phyloP scores from a whole-genome alignment of 2,888 invertebrate species.

The Troides oblongomaculatus region DNA sequence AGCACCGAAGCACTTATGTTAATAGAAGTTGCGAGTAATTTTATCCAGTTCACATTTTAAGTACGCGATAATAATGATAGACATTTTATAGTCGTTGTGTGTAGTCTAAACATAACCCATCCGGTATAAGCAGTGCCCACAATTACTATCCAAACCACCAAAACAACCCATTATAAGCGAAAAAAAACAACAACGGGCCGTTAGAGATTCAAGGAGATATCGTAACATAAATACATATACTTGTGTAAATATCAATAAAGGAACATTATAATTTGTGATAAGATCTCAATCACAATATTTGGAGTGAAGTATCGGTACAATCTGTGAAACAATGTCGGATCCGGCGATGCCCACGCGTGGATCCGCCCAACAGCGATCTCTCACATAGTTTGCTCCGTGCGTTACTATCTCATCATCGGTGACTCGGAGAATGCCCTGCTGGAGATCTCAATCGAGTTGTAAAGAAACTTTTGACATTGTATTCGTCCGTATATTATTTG shows the following conservation, averaged over 20 bases:
- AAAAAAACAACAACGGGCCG: slow-evolving; percentile 29
- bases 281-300: slow-evolving; percentile 68
- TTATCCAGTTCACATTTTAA: slow-evolving; percentile 26
- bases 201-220: slow-evolving; percentile 46
- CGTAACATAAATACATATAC: slow-evolving; percentile 45
- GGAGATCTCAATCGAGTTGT: slow-evolving; percentile 38
- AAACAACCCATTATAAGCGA: slow-evolving; percentile 30
- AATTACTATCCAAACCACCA: slow-evolving; percentile 30
- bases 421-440: slow-evolving; percentile 41
- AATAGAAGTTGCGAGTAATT: slow-evolving; percentile 19
- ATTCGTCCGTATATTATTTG: slow-evolving; percentile 4
- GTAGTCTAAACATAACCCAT: slow-evolving; percentile 29
- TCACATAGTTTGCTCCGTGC: slow-evolving; percentile 55
- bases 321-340: slow-evolving; percentile 73
- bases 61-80: slow-evolving; percentile 29
- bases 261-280: slow-evolving; percentile 75
- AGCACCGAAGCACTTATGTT: background rate
- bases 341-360: slow-evolving; percentile 68
- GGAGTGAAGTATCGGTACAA: slow-evolving; percentile 55
- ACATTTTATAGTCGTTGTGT: slow-evolving; percentile 28
- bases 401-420: slow-evolving; percentile 56
- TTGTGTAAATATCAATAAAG: slow-evolving; percentile 74
- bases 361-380: slow-evolving; percentile 59
- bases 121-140: slow-evolving; percentile 26
- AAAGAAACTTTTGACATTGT: slow-evolving; percentile 21